These are phyloP conservation scores for Ceyx cyanopectus DNA, from an alignment of 2,113 vertebrate genomes.

Conservation along the genomic window DNA sequence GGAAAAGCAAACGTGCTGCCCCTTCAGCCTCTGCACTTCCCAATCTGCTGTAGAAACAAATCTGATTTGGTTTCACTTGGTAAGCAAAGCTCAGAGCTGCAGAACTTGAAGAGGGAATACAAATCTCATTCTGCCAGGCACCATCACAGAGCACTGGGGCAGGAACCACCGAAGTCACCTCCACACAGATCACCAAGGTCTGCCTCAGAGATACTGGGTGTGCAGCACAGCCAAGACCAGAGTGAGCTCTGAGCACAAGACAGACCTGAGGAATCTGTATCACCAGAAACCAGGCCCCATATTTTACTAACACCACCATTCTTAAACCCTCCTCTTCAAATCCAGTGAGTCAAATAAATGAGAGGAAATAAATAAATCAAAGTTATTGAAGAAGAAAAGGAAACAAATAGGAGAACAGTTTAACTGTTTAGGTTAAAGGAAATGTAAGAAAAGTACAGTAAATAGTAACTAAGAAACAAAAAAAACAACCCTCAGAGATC, in stretches of 20 bases:
- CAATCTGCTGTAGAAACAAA: not conserved
- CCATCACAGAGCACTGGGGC: not conserved
- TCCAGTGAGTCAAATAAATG: not conserved
- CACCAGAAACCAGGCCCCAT: not conserved
- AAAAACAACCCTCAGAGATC: not conserved
- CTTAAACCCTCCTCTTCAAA: not conserved
- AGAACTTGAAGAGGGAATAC: not conserved
- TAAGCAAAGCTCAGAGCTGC: constrained; percentile 16
- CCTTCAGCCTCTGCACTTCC: not conserved
- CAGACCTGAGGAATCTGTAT: not conserved
- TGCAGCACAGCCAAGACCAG: not conserved
- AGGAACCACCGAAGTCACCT: not conserved
- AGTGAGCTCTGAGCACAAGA: not conserved
- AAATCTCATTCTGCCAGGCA: not conserved
- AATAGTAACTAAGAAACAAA: not conserved
- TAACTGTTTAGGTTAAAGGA: not conserved
- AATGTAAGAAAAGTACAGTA: not conserved
- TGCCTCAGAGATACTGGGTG: not conserved
- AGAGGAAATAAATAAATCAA: not conserved
- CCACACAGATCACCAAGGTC: not conserved
- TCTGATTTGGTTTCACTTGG: not conserved
- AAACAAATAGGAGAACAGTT: not conserved
- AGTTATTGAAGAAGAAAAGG: not conserved
- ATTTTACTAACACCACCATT: not conserved
- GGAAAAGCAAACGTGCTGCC: not conserved